Percentiles rank a stretch among this genome's conserved stretches.
Evolutionary conservation across 2,888 invertebrate genomes (phyloP).

Genomic region (Coelinius sp.): DNA sequence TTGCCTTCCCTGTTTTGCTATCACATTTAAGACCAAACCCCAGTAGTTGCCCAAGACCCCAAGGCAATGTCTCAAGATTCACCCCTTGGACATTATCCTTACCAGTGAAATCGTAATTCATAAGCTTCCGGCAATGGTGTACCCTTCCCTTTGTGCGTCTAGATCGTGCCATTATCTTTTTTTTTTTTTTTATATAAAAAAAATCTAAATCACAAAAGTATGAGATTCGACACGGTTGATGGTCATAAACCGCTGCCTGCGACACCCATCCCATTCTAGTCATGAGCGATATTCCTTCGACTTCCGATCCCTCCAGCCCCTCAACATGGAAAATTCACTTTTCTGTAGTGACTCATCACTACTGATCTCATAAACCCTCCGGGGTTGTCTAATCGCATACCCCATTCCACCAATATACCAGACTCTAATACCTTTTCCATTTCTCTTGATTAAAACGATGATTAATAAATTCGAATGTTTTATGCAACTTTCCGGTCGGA

Average conservation of each 20-base stretch:
- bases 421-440: not conserved
- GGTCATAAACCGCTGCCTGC: constrained; percentile 24
- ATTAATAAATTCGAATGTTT: not conserved
- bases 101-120: constrained; percentile 13
- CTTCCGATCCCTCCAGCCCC: not conserved
- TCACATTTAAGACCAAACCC: not conserved
- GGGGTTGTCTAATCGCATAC: not conserved
- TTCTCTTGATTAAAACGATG: not conserved
- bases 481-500: not conserved
- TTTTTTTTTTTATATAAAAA: not conserved
- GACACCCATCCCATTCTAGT: constrained; percentile 4
- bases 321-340: constrained; percentile 29
- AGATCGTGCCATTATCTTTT: constrained; percentile 10
- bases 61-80: not conserved
- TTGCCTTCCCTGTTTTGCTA: not conserved
- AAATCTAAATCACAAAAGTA: constrained; percentile 33
- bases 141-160: not conserved
- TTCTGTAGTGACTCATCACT: constrained; percentile 23
- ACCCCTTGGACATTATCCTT: constrained; percentile 2
- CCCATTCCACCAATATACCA: too few relatives aligned
- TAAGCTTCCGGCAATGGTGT: not conserved
- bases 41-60: constrained; percentile 2
- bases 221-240: constrained; percentile 32
- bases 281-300: not conserved
- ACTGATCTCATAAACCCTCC: not conserved